Evolutionary conservation across 2,888 invertebrate species (phyloP), one percentile per base, ranked within the genome.

Genomic region (Apotomis betuletana): DNA sequence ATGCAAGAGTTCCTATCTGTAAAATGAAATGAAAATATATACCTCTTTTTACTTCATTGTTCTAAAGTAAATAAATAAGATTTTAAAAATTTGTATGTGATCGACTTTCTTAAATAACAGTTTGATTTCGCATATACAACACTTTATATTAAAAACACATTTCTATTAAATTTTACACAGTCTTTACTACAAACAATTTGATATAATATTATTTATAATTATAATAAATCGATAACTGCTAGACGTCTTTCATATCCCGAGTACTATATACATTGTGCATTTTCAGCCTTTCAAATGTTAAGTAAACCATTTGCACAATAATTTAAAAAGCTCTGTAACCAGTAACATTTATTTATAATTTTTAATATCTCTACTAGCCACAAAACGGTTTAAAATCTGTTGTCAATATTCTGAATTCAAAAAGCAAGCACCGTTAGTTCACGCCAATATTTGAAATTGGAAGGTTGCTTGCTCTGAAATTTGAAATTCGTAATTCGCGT

Each of bases 231-330:
- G 6, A 38, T 12, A 36, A 12, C n/a, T 38, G 38, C 12, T 10
- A 55, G 44, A 61, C 60, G 46, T 46, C 12, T 68, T 55, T 46
- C 10, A 46, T 61, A 13, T 10, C 15, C 36, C 15, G 5, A 58
- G 10, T 58, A 41, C 10, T 59, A 69, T 64, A n/a, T 52, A 64
- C 52, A 70, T 59, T 65, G 59, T 70, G 59, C 64, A 65, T 59
- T 59, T 65, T 59, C 59, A 70, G 63, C 58, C 51, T 70, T 65
- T 59, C 6, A 49, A 38, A 59, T 52, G 27, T 41, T 46, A 52
- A 44, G 4, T 5, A 44, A 54, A 46, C 64, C 41, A 52, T 64
- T 54, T 54, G 41, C n/a, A 10, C 41, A 3, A 38, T 58, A 38
- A 8, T 5, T 57, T 36, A 38, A 38, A 38, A 57, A 57, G 36